phyloP scores from a whole-genome alignment of 2,797 vertebrate genomes.

The Neomorphus geoffroyi region DNA sequence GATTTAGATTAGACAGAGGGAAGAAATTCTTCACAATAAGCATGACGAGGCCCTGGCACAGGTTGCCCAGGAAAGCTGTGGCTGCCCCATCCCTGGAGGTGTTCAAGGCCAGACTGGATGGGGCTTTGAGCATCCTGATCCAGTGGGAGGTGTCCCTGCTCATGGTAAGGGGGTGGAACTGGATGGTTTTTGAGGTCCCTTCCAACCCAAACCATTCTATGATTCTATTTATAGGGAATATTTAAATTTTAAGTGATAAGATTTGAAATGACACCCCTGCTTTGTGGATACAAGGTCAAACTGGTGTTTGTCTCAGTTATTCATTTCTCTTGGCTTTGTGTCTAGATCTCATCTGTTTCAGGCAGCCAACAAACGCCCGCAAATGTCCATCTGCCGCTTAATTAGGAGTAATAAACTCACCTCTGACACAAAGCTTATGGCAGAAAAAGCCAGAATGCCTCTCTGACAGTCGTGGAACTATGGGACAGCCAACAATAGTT shows the following conservation, averaged over 20 bases:
- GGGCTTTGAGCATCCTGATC: no score
- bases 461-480: background rate
- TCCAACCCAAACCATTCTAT: no score
- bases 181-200: no score
- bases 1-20: no score
- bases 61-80: no score
- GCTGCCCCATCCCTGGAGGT: no score
- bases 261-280: background rate
- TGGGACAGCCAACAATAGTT: background rate
- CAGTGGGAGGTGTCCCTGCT: no score
- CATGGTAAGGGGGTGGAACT: no score
- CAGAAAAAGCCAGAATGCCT: background rate
- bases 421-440: background rate
- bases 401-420: background rate
- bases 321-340: background rate
- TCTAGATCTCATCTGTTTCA: background rate
- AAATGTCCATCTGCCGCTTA: slow-evolving; percentile 32
- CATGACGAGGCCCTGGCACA: no score
- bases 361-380: slow-evolving; percentile 5
- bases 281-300: background rate
- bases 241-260: background rate
- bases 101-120: no score
- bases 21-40: no score
- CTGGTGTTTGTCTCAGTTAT: background rate
- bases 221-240: background rate